Evolutionary conservation across 2,888 invertebrate genomes (phyloP).

Genomic region (Eulithis testata): DNA sequence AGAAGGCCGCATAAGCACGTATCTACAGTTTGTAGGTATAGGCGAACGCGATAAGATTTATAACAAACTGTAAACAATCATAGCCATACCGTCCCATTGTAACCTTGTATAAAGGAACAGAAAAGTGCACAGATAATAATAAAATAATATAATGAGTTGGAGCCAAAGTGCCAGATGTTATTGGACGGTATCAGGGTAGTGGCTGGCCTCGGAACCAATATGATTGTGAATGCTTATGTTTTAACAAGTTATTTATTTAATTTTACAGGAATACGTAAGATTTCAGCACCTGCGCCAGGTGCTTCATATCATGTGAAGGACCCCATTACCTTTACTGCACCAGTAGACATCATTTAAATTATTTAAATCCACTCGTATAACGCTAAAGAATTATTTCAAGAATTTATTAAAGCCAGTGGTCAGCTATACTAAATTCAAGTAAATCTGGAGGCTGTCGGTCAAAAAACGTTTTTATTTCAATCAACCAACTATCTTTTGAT

Average conservation of each 20-base stretch:
- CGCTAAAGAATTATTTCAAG: too few species aligned
- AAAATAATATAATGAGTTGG: slow-evolving; percentile 40
- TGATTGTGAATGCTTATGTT: slow-evolving; percentile 50
- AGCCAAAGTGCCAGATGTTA: slow-evolving; percentile 57
- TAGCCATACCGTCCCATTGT: slow-evolving; percentile 50
- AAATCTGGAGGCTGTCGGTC: too few species aligned
- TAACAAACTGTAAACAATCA: slow-evolving; percentile 57
- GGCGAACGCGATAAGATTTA: slow-evolving; percentile 59
- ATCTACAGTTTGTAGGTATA: slow-evolving; percentile 42
- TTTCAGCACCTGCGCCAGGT: slow-evolving; percentile 31
- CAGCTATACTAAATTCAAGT: too few species aligned
- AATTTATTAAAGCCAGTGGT: too few species aligned
- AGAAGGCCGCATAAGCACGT: slow-evolving; percentile 56
- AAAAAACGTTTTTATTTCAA: too few species aligned
- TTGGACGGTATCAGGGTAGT: slow-evolving; percentile 50
- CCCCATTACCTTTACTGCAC: too few species aligned
- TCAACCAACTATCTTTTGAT: too few species aligned
- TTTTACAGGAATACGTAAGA: slow-evolving; percentile 41
- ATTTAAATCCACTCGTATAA: too few species aligned
- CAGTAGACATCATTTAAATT: too few species aligned
- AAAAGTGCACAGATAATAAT: slow-evolving; percentile 40
- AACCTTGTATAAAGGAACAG: slow-evolving; percentile 53
- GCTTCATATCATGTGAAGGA: slow-evolving; percentile 4
- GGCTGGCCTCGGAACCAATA: slow-evolving; percentile 54
- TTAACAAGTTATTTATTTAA: slow-evolving; percentile 43